phyloP scores from a whole-genome alignment of 2,888 invertebrate genomes.

The Chrysodeixis includens region DNA sequence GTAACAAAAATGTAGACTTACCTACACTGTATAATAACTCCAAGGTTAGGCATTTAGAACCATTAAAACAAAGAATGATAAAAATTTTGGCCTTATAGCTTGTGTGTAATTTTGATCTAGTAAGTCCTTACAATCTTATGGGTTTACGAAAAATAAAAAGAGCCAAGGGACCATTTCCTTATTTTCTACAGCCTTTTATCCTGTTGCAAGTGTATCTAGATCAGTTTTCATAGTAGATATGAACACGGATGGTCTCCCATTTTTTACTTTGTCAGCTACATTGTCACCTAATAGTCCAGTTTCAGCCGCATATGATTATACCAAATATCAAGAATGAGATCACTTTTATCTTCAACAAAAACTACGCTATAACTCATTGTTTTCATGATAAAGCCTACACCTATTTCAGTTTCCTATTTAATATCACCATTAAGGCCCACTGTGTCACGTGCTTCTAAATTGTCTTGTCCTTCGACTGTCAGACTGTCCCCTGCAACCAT shows the following conservation, averaged over 20 bases:
- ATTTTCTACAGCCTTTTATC: no score
- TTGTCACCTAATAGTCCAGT: not conserved
- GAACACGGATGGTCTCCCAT: no score
- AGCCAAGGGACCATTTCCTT: no score
- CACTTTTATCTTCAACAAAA: not conserved
- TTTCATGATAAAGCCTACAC: conserved; percentile 18
- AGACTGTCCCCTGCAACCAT: conserved; percentile 20
- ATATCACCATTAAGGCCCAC: conserved; percentile 30
- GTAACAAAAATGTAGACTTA: no score
- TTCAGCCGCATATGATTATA: not conserved
- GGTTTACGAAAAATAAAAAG: no score
- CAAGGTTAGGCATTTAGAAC: not conserved
- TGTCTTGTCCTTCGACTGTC: conserved; percentile 38
- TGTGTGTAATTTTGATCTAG: no score
- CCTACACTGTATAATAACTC: not conserved
- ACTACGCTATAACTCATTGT: conserved; percentile 19
- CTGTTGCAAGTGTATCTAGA: no score
- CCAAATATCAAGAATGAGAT: not conserved
- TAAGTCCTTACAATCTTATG: no score
- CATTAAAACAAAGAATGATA: not conserved
- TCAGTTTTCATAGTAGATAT: no score
- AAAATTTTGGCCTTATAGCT: not conserved
- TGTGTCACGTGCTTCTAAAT: conserved; percentile 12
- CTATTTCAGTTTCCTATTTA: conserved; percentile 20
- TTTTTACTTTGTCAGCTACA: not conserved